Base-by-base conservation (phyloP, 2,113 vertebrate species). In the Callithrix jacchus region DNA sequence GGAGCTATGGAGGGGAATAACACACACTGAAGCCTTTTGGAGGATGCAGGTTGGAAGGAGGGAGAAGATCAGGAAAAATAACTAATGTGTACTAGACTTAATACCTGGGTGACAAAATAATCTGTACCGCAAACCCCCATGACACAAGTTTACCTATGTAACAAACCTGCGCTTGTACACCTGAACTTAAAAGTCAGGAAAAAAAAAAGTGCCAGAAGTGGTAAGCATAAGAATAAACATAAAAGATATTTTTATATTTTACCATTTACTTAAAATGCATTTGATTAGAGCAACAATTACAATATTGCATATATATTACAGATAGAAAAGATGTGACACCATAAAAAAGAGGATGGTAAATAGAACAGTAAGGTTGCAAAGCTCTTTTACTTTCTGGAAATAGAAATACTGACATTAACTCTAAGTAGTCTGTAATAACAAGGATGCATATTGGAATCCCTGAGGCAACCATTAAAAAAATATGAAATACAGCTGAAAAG, bases 401-500 rank as follows among this genome's bases (percentile, higher is more conserved):
- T 92, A 71, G 49, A 89, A 91, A 70, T 42, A 73, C 11, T 64
- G 66, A 68, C n/a, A 77, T 66, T 82, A 88, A 52, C 42, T 81
- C 35, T 54, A 80, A 61, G 32, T 16, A 49, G 58, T 82, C 12
- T 54, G 0, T 23, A 87, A 56, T 87, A 81, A 89, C 14, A 77
- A 66, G 4, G 32, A 58, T 27, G 73, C 1, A n/a, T 58, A 25
- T 10, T 87, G 32, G n/a, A 96, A 93, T 94, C 47, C 83, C 52
- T 80, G 18, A 47, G 71, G 71, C 40, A 96, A 86, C 49, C 25
- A 16, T 40, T 93, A 21, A 30, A 68, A 73, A 58, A 49, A 58
- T 87, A 16, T 54, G 20, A 94, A 49, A 40, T 86, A 79, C 35
- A 89, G 47, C 66, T 96, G 68, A 96, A 95, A 96, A 96, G 16